These are phyloP conservation scores for Vidua macroura DNA, from an alignment of 2,113 vertebrate genomes.

Conservation along the genomic window DNA sequence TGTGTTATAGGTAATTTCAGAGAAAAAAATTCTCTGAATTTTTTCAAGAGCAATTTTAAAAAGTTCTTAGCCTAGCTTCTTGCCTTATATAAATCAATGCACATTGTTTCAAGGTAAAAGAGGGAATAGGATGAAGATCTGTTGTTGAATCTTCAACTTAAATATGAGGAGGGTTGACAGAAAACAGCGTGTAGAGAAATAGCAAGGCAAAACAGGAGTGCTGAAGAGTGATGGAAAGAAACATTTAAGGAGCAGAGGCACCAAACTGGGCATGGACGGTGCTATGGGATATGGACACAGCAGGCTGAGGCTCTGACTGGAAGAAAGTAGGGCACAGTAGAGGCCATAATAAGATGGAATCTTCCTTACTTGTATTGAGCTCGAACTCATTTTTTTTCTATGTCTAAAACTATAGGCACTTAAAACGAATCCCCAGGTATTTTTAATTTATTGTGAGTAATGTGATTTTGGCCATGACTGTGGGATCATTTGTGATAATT, in stretches of 20 bases:
- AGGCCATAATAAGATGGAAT: background rate
- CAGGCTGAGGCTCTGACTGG: background rate
- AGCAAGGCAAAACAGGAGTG: background rate
- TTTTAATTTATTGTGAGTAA: slow-evolving; percentile 49
- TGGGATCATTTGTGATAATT: slow-evolving; percentile 55
- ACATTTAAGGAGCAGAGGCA: background rate
- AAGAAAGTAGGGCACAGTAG: background rate
- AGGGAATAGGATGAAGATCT: background rate
- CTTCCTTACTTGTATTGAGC: background rate
- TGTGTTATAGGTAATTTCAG: background rate
- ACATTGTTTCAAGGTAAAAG: background rate
- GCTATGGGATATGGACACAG: background rate
- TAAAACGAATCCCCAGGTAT: slow-evolving; percentile 2
- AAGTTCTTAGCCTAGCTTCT: background rate
- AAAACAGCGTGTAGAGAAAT: background rate
- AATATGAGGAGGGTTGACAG: rapidly evolving
- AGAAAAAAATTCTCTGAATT: background rate
- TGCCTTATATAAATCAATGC: background rate
- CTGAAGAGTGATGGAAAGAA: background rate
- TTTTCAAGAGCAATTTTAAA: background rate
- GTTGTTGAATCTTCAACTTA: background rate
- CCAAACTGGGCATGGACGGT: background rate
- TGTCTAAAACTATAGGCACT: background rate
- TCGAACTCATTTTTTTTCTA: background rate
- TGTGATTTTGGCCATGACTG: slow-evolving; percentile 41